Conservation (phyloP, 2,797 vertebrate genomes). For the Etheostoma perlongum region DNA sequence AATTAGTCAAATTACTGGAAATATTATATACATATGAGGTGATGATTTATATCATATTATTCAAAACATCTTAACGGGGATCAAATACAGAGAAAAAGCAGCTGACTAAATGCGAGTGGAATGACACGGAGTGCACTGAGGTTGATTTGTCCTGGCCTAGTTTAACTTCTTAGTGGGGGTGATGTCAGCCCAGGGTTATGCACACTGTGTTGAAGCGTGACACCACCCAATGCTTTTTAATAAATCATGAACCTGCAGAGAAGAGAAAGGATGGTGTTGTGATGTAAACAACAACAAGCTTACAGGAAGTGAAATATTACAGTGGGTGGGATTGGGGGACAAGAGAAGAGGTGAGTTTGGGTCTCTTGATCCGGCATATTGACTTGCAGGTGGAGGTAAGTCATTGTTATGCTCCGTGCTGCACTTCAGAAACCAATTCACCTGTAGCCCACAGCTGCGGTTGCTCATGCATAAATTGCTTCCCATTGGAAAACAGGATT, state of each 20-base stretch:
- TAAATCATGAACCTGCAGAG: slow-evolving; percentile 44
- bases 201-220: slow-evolving; percentile 35
- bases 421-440: slow-evolving; percentile 6
- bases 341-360: neutral
- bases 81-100: neutral
- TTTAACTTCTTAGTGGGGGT: slow-evolving; percentile 27
- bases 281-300: neutral
- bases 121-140: slow-evolving; percentile 22
- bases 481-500: slow-evolving; percentile 5
- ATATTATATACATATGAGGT: neutral
- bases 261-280: slow-evolving; percentile 6
- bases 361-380: neutral
- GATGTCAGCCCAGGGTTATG: slow-evolving; percentile 46
- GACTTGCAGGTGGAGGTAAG: neutral
- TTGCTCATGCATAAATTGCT: slow-evolving; percentile 15
- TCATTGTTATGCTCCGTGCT: slow-evolving; percentile 1
- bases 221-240: slow-evolving; percentile 40
- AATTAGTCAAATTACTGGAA: neutral
- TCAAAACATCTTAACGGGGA: neutral
- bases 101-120: slow-evolving; percentile 15
- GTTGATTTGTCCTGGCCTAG: slow-evolving; percentile 7
- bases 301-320: slow-evolving; percentile 12
- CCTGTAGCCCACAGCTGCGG: slow-evolving; percentile 12
- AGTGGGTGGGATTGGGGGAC: slow-evolving; percentile 6
- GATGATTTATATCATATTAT: neutral